A percentile compares a stretch with the other conserved stretches of the same genome.
Evolutionary conservation across 2,797 vertebrate species (phyloP).

Genomic region (Mormyrus proboscirostris): DNA sequence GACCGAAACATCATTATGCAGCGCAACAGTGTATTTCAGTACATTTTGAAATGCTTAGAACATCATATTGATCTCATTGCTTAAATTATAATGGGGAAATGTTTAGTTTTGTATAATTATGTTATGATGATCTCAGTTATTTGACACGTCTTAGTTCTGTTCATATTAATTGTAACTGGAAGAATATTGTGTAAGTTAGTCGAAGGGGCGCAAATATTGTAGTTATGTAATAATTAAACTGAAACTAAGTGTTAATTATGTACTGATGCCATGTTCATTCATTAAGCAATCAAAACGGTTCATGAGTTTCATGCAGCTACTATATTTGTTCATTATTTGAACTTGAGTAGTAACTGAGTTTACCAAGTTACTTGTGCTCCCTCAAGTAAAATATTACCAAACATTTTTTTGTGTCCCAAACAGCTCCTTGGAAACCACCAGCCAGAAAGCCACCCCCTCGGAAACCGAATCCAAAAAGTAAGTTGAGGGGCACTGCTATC

Average conservation of each 20-base stretch:
- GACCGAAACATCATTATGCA: neutral
- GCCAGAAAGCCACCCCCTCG: conserved; percentile 34
- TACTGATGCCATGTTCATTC: neutral
- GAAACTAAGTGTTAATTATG: neutral
- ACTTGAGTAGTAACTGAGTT: neutral
- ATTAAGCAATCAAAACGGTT: neutral
- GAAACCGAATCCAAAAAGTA: conserved; percentile 60
- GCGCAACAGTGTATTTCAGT: neutral
- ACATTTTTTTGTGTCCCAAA: neutral
- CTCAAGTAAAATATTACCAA: neutral
- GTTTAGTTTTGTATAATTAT: neutral
- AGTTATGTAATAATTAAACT: neutral
- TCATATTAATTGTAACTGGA: neutral
- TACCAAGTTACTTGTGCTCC: neutral
- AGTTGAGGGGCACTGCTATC: conserved; percentile 25
- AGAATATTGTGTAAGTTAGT: neutral
- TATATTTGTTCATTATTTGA: neutral
- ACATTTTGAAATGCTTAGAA: neutral
- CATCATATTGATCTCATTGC: neutral
- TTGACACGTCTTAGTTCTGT: neutral
- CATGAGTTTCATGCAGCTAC: neutral
- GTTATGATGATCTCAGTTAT: neutral
- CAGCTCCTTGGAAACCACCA: conserved; percentile 31
- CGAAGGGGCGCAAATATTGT: neutral
- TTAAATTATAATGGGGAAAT: neutral